phyloP scores from a whole-genome alignment of 2,113 vertebrate genomes.

The Stictonetta naevosa region DNA sequence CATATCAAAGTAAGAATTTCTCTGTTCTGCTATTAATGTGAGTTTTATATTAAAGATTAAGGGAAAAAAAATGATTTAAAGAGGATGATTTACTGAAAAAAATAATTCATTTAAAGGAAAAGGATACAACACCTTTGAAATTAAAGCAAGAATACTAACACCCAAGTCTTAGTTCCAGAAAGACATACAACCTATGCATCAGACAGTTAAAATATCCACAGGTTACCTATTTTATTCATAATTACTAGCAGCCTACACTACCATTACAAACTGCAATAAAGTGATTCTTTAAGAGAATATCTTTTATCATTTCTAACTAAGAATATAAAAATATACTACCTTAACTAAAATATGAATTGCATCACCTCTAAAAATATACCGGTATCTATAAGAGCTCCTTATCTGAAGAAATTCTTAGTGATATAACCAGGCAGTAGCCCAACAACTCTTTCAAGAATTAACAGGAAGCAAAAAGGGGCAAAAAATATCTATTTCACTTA shows the following conservation, averaged over 20 bases:
- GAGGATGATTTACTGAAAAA: background rate
- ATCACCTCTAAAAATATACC: slow-evolving; percentile 42
- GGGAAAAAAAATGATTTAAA: background rate
- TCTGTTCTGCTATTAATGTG: background rate
- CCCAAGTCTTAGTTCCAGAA: background rate
- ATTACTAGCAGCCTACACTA: slow-evolving; percentile 11
- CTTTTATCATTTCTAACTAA: slow-evolving; percentile 3
- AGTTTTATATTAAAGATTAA: background rate
- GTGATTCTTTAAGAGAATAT: background rate
- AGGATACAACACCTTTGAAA: background rate
- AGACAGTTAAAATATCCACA: background rate
- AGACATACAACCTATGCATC: background rate
- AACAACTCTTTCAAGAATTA: slow-evolving; percentile 36
- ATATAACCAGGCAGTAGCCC: slow-evolving; percentile 30
- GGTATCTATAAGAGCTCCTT: slow-evolving; percentile 13
- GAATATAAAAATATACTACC: slow-evolving; percentile 31
- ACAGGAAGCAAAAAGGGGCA: slow-evolving; percentile 13
- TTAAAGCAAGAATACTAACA: background rate
- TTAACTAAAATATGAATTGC: slow-evolving; percentile 28
- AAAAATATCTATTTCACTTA: slow-evolving; percentile 15
- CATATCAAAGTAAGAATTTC: background rate
- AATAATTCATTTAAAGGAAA: background rate
- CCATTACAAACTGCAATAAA: background rate
- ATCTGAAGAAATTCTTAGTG: background rate
- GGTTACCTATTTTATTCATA: background rate